These are phyloP conservation scores for Caranx ignobilis DNA, from an alignment of 2,113 vertebrate genomes.

Conservation along the genomic window DNA sequence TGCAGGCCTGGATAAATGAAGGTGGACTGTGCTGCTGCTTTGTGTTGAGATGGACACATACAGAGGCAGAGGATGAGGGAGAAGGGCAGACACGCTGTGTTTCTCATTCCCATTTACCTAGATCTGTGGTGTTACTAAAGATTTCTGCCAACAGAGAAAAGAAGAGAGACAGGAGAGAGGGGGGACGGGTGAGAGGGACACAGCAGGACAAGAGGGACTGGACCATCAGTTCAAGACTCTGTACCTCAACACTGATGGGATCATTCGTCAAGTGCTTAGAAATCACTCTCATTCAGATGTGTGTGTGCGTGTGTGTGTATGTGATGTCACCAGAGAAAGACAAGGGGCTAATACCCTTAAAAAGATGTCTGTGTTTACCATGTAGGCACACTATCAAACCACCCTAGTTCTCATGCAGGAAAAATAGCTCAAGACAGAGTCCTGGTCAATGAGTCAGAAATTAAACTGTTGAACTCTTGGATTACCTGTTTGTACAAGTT, in stretches of 20 bases:
- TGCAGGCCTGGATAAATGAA: not conserved
- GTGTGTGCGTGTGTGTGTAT: too few relatives aligned
- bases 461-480: too few relatives aligned
- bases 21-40: slow-evolving; percentile 68
- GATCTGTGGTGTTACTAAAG: slow-evolving; percentile 86
- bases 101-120: slow-evolving; percentile 86
- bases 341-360: not conserved
- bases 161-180: slow-evolving; percentile 69
- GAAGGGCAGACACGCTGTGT: slow-evolving; percentile 39
- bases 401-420: slow-evolving; percentile 3
- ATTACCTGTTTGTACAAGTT: too few relatives aligned
- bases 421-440: not conserved
- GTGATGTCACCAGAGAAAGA: too few relatives aligned
- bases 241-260: not conserved
- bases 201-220: slow-evolving; percentile 1
- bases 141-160: slow-evolving; percentile 86
- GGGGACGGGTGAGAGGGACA: slow-evolving; percentile 50
- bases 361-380: slow-evolving; percentile 16
- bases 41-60: slow-evolving; percentile 15
- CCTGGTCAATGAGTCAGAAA: too few relatives aligned
- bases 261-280: not conserved
- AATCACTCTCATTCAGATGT: not conserved
- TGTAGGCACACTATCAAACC: not conserved
- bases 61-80: not conserved
- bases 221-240: not conserved